A percentile compares a stretch with the other conserved stretches of the same genome.
These are phyloP conservation scores for Huso huso DNA, from an alignment of 2,797 vertebrate species.

Conservation along the genomic window DNA sequence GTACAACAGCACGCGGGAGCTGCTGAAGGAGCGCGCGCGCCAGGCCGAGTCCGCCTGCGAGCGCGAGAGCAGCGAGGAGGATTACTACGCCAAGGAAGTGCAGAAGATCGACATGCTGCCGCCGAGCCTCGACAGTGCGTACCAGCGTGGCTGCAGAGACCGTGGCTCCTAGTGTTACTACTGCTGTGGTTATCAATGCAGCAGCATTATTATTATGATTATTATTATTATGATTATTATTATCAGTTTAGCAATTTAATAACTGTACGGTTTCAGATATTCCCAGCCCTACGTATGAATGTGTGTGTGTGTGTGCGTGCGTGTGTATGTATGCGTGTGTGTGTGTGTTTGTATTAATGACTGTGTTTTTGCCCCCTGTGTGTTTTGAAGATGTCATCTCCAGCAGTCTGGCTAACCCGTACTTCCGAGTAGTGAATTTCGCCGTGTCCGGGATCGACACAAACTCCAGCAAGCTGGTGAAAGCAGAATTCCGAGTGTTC, in stretches of 20 bases:
- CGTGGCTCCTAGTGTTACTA: not conserved
- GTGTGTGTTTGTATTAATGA: not conserved
- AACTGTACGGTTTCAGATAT: not conserved
- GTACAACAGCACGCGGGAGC: constrained; percentile 73
- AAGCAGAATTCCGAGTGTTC: constrained; percentile 71
- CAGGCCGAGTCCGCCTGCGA: constrained; percentile 56
- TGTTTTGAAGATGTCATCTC: constrained; percentile 50
- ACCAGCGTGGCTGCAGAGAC: not conserved
- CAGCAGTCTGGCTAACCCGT: constrained; percentile 43
- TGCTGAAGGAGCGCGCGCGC: constrained; percentile 58
- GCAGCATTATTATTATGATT: too few species aligned
- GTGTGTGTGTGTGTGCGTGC: not conserved
- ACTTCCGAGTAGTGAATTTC: constrained; percentile 61
- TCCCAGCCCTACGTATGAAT: not conserved
- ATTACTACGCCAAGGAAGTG: constrained; percentile 76
- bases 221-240: too few species aligned
- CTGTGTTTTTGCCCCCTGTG: not conserved
- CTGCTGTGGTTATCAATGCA: too few species aligned
- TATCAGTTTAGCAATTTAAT: too few species aligned
- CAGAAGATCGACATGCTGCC: constrained; percentile 65
- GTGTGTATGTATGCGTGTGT: not conserved
- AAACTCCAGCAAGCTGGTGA: constrained; percentile 65
- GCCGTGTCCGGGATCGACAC: constrained; percentile 60
- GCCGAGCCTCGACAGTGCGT: constrained; percentile 62
- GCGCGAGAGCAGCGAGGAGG: constrained; percentile 69